A percentile compares a stretch with the other conserved stretches of the same genome.
These are phyloP conservation scores for Crenuchus spilurus DNA, from an alignment of 2,797 vertebrate species.

Conservation along the genomic window DNA sequence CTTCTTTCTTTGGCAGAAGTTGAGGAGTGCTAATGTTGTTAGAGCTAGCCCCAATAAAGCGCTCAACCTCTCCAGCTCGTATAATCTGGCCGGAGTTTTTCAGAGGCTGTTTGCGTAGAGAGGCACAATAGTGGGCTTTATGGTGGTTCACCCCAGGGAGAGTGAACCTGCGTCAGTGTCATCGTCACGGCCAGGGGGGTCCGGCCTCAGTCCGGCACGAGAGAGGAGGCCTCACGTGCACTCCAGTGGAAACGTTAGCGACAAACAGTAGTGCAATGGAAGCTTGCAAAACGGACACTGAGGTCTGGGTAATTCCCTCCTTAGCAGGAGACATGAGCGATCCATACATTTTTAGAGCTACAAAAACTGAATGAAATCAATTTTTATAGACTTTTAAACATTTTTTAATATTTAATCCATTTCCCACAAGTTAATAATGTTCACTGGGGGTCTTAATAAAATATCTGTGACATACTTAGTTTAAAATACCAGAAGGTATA, in stretches of 20 bases:
- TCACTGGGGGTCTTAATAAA: no score
- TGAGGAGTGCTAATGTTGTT: conserved; percentile 39
- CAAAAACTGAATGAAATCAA: conserved; percentile 23
- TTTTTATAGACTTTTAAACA: conserved; percentile 4
- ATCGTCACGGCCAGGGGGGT: conserved; percentile 42
- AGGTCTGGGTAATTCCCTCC: conserved; percentile 32
- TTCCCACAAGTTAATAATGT: no score
- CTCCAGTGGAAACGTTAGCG: conserved; percentile 25
- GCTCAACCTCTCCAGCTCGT: conserved; percentile 33
- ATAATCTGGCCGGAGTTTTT: conserved; percentile 42
- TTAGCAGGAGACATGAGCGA: conserved; percentile 25
- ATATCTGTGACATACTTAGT: no score
- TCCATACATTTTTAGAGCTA: conserved; percentile 27
- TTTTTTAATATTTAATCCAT: no score
- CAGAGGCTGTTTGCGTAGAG: conserved; percentile 33
- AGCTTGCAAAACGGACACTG: conserved; percentile 14
- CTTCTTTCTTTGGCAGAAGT: conserved; percentile 34
- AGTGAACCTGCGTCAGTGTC: conserved; percentile 48
- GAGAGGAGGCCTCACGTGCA: conserved; percentile 21
- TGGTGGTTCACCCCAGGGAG: conserved; percentile 39
- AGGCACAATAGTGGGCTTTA: conserved; percentile 48
- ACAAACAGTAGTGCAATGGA: conserved; percentile 8
- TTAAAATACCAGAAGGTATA: no score
- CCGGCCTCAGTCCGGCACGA: conserved; percentile 29
- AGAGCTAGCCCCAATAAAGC: conserved; percentile 29